Base-by-base conservation (phyloP, 64 coral and sea anemone genomes). In the Montipora efflorescens region DNA sequence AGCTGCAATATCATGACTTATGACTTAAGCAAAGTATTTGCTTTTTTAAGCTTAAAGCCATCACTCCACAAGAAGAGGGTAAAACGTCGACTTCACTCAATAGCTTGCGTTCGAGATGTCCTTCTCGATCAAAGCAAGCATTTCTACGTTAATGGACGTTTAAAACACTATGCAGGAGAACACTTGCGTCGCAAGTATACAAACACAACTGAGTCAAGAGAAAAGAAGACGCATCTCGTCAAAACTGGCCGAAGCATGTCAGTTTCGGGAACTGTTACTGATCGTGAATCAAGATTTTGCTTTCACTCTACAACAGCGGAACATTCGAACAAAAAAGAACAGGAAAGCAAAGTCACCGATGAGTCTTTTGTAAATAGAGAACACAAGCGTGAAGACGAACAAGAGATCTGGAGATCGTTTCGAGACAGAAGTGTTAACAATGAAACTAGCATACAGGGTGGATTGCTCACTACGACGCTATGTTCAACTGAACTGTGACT, bases 401-500 rank as follows among this genome's bases (percentile, higher is more conserved):
- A 46, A 50, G 59, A n/a, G 45, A 19, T 72, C 66, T 86, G 66
- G 62, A 71, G 46, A 12, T 50, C 7, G 6, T 14, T 69, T 70
- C 5, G 50, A 20, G 16, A 48, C 62, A 86, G 9, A 50, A 52
- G 66, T 70, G 49, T 70, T 45, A 70, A 48, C 66, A 86, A 43
- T 50, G 92, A 93, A 12, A 93, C 92, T 21, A 76, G 76, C 16
- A 2, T 93, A 4, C 74, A 88, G 74, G 83, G 87, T 57, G 92
- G 92, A 10, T 88, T 79, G 22, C 76, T 93, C 11, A 93, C 92
- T 5, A 93, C 92, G 4, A 88, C 83, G n/a, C 67, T 93, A 16
- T 93, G 92, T 79, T 93, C 92, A 15, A 93, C 92, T 3, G 92
- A 93, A 47, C 92, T 93, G 12, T 93, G 92, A 93, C 45, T 49